A percentile compares a stretch with the other conserved stretches of the same genome.
Evolutionary conservation across 1,140 invertebrate genomes (phyloP).

Genomic region (Hyphantria cunea): DNA sequence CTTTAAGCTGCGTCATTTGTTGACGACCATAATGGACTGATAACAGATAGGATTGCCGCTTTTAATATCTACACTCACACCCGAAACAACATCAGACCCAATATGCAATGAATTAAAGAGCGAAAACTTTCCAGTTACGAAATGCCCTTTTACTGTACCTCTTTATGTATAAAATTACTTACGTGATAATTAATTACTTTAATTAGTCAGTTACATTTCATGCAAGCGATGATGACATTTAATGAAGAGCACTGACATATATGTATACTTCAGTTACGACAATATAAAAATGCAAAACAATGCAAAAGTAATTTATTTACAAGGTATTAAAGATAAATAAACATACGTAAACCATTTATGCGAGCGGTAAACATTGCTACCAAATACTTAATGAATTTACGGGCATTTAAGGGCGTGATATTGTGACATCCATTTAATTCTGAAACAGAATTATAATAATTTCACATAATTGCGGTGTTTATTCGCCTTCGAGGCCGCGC

Average conservation of each 20-base stretch:
- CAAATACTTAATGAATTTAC: constrained; percentile 48
- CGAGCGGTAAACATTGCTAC: constrained; percentile 41
- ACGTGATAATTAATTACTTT: constrained; percentile 25
- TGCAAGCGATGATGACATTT: constrained; percentile 14
- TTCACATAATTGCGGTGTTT: constrained; percentile 79
- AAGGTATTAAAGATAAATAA: constrained; percentile 22
- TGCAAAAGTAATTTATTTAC: constrained; percentile 13
- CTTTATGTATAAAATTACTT: constrained; percentile 15
- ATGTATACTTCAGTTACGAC: constrained; percentile 8
- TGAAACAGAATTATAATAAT: constrained; percentile 78
- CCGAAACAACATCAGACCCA: constrained; percentile 17
- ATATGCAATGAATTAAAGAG: constrained; percentile 17
- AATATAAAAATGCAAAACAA: constrained; percentile 12
- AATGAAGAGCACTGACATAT: constrained; percentile 17
- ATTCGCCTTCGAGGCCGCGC: constrained; percentile 62
- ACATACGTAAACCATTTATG: constrained; percentile 35
- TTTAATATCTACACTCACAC: constrained; percentile 38
- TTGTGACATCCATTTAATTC: constrained; percentile 74
- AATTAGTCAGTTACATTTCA: constrained; percentile 21
- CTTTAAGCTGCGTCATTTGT: constrained; percentile 75
- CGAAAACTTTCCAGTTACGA: constrained; percentile 13
- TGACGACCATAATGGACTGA: constrained; percentile 73
- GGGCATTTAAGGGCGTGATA: constrained; percentile 55
- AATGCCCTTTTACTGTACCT: constrained; percentile 3
- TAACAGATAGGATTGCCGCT: constrained; percentile 63